phyloP scores from a whole-genome alignment of 2,113 vertebrate species.

The Ciconia maguari region DNA sequence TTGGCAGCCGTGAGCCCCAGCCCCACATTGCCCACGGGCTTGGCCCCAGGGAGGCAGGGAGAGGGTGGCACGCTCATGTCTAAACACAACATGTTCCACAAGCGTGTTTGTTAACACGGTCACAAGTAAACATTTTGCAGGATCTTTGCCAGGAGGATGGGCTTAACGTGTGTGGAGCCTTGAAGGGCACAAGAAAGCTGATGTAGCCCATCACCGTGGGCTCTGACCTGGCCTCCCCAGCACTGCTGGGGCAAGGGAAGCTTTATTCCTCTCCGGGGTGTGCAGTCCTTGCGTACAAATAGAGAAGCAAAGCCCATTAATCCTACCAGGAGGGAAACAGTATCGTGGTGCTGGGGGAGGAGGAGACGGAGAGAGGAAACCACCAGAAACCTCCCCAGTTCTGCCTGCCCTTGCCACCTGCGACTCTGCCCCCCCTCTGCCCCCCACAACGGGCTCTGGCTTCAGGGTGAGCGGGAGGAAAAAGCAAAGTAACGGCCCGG shows the following conservation, averaged over 20 bases:
- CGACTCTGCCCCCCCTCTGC: not conserved
- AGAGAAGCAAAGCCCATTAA: not conserved
- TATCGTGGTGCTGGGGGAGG: not conserved
- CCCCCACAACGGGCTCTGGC: fast-evolving
- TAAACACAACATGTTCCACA: conserved; percentile 17
- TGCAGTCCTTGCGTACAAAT: not conserved
- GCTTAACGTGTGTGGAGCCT: not conserved
- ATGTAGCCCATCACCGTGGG: not conserved
- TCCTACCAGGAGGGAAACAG: not conserved
- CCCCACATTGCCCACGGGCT: not conserved
- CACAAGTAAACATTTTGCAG: conserved; percentile 4
- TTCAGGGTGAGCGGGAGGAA: not conserved
- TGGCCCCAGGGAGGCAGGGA: not conserved
- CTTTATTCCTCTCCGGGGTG: not conserved
- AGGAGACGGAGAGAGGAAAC: not conserved
- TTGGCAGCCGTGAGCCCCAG: not conserved
- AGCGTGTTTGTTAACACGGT: not conserved
- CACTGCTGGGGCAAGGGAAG: not conserved
- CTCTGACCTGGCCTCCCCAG: not conserved
- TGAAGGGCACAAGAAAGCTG: not conserved
- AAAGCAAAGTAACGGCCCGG: not conserved
- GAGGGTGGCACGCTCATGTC: not conserved
- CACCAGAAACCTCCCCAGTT: not conserved
- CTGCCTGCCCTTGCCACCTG: not conserved
- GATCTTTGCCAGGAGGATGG: not conserved